Conservation (phyloP, 2,888 invertebrate species). For the Laspeyria flexula region DNA sequence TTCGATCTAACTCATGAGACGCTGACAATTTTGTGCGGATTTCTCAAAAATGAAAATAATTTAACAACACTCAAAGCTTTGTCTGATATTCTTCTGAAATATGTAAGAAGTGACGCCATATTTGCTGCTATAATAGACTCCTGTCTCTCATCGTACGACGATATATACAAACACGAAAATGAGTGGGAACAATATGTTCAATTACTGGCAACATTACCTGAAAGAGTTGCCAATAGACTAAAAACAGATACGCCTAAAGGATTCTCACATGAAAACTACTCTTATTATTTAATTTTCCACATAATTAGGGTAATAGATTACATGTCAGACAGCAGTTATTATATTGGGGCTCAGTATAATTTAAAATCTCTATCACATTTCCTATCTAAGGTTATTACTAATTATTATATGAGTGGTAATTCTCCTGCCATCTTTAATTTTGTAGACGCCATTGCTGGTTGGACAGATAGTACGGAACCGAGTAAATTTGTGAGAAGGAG, state of each 20-base stretch:
- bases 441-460: constrained; percentile 83
- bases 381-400: constrained; percentile 87
- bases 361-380: constrained; percentile 82
- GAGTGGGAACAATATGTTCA: constrained; percentile 87
- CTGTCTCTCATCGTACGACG: constrained; percentile 49
- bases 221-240: constrained; percentile 89
- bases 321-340: constrained; percentile 74
- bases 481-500: constrained; percentile 69
- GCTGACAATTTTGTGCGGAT: constrained; percentile 74
- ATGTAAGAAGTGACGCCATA: constrained; percentile 86
- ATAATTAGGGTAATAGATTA: constrained; percentile 87
- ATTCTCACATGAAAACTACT: constrained; percentile 86
- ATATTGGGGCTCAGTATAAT: constrained; percentile 62
- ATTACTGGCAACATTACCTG: constrained; percentile 88
- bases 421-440: constrained; percentile 80
- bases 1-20: constrained; percentile 77
- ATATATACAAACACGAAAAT: constrained; percentile 40
- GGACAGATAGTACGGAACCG: constrained; percentile 67
- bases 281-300: constrained; percentile 86
- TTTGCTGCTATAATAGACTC: constrained; percentile 79
- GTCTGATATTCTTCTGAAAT: constrained; percentile 71
- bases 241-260: constrained; percentile 83
- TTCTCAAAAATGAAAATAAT: constrained; percentile 74
- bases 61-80: constrained; percentile 61
- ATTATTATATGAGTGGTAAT: constrained; percentile 80